Percentiles rank a stretch among this genome's conserved stretches.
phyloP scores from a whole-genome alignment of 2,888 invertebrate species.

The Malacosoma neustria region DNA sequence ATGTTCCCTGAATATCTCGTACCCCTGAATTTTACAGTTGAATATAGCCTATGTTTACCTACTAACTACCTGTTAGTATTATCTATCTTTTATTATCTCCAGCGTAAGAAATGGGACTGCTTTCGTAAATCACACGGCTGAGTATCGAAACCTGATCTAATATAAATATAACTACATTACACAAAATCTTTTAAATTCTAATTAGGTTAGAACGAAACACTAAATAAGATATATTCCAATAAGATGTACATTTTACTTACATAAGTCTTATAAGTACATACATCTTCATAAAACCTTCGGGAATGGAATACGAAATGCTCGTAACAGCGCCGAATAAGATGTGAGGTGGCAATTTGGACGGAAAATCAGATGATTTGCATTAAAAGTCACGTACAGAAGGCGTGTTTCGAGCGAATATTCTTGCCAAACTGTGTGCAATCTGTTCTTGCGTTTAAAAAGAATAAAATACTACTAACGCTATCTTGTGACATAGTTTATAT shows the following conservation, averaged over 20 bases:
- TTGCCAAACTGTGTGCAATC: constrained; percentile 4
- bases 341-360: constrained; percentile 56
- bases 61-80: no score
- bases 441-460: constrained; percentile 4
- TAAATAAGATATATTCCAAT: constrained; percentile 33
- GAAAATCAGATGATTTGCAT: constrained; percentile 63
- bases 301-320: constrained; percentile 62
- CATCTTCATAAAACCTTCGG: constrained; percentile 48
- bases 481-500: constrained; percentile 20
- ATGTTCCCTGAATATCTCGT: no score
- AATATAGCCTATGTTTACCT: no score
- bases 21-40: no score
- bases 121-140: no score
- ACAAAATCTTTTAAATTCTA: constrained; percentile 21
- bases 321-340: constrained; percentile 50
- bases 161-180: no score
- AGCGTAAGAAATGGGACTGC: no score
- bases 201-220: constrained; percentile 17
- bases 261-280: constrained; percentile 40
- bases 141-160: no score
- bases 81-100: no score
- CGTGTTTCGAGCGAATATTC: constrained; percentile 21
- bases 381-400: constrained; percentile 53
- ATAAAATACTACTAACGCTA: constrained; percentile 32
- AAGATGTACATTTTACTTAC: constrained; percentile 33